These are phyloP conservation scores for Encarsia formosa DNA, from an alignment of 2,888 invertebrate species.

Conservation along the genomic window DNA sequence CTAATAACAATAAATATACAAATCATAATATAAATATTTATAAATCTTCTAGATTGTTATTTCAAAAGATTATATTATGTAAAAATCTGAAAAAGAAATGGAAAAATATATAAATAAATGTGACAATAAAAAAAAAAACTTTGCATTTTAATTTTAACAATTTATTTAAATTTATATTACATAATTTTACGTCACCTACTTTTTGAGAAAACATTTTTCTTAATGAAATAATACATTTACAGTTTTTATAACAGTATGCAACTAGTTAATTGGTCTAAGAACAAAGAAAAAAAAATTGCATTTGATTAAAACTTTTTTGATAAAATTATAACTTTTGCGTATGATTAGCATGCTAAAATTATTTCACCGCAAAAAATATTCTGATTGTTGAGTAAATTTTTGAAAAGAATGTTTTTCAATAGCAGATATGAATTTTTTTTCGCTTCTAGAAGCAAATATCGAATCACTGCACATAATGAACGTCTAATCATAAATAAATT, in stretches of 20 bases:
- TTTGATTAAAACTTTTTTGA: no score
- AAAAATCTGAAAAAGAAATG: slow-evolving; percentile 4
- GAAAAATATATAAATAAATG: slow-evolving; percentile 17
- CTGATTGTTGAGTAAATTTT: no score
- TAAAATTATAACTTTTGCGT: no score
- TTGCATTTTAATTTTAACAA: background rate
- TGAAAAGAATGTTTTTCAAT: no score
- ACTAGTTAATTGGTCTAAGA: no score
- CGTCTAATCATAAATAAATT: no score
- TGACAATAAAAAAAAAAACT: slow-evolving; percentile 14
- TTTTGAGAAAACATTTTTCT: slow-evolving; percentile 6
- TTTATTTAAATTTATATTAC: slow-evolving; percentile 19
- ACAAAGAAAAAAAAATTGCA: no score
- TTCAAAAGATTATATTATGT: slow-evolving; percentile 6
- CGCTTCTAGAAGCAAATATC: no score
- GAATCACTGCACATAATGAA: no score
- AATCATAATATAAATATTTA: slow-evolving; percentile 31
- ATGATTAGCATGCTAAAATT: no score
- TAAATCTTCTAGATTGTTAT: slow-evolving; percentile 7
- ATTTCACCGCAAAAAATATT: no score
- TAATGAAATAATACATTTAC: slow-evolving; percentile 15
- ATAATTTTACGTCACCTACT: slow-evolving; percentile 16
- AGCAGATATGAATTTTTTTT: no score
- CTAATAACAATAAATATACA: background rate
- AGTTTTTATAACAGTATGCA: background rate